phyloP scores from a whole-genome alignment of 2,888 invertebrate genomes.

The Archips xylosteana region DNA sequence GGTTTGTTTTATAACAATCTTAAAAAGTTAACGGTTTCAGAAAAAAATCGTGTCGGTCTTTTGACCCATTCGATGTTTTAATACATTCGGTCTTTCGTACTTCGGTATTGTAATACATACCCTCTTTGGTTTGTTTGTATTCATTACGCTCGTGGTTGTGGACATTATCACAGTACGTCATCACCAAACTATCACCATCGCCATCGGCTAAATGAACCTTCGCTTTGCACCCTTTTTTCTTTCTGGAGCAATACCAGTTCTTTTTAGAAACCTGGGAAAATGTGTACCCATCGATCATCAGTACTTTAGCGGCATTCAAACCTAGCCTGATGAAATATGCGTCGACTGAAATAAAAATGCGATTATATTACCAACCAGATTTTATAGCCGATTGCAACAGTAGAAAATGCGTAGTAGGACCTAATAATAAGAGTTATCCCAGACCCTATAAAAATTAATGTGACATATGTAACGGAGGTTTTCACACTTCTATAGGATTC shows the following conservation, averaged over 20 bases:
- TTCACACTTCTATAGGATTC: too few relatives aligned
- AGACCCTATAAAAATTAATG: too few relatives aligned
- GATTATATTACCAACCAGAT: background rate
- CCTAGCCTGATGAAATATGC: slow-evolving; percentile 6
- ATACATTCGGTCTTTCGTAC: too few relatives aligned
- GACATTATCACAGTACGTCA: slow-evolving; percentile 17
- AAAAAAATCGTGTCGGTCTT: too few relatives aligned
- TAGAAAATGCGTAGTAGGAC: too few relatives aligned
- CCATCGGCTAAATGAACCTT: slow-evolving; percentile 46
- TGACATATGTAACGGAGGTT: too few relatives aligned
- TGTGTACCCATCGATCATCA: slow-evolving; percentile 47
- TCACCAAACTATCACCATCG: slow-evolving; percentile 2
- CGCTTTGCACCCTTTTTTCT: slow-evolving; percentile 47
- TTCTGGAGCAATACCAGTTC: slow-evolving; percentile 47
- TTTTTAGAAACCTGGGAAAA: slow-evolving; percentile 40
- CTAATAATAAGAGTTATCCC: too few relatives aligned
- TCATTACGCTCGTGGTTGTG: slow-evolving; percentile 43
- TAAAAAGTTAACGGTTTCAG: too few relatives aligned
- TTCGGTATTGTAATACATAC: too few relatives aligned
- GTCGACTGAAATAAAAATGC: background rate
- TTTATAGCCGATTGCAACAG: too few relatives aligned
- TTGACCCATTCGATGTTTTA: too few relatives aligned
- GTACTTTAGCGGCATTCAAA: background rate
- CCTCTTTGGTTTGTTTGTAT: slow-evolving; percentile 4
- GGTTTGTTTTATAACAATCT: too few relatives aligned